Percentiles rank a stretch among this genome's conserved stretches.
phyloP scores from a whole-genome alignment of 2,888 invertebrate genomes.

The Trichogramma dendrolimi region DNA sequence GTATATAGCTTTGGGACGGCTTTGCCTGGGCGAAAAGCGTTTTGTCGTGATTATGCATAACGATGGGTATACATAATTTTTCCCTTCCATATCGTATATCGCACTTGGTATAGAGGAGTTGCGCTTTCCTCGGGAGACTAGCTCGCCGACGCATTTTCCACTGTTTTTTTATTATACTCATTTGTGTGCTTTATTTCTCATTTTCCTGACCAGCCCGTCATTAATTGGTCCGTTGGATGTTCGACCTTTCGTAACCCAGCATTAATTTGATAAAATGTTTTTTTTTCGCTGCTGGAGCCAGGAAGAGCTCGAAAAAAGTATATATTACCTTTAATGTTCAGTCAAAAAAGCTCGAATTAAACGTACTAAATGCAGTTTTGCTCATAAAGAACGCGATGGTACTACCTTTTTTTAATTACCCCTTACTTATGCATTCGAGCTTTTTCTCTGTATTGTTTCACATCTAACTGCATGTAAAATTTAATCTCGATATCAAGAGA shows the following conservation, averaged over 20 bases:
- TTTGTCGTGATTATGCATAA: constrained; percentile 30
- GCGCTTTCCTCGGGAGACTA: neutral
- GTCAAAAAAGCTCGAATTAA: too few species aligned
- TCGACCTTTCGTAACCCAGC: neutral
- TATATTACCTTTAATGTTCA: too few species aligned
- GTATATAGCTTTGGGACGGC: too few species aligned
- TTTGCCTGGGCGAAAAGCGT: constrained; percentile 9
- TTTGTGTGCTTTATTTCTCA: neutral
- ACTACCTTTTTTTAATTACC: constrained; percentile 17
- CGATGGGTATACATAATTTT: constrained; percentile 20
- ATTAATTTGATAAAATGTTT: constrained; percentile 9
- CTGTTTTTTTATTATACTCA: neutral
- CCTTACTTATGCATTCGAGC: constrained; percentile 9
- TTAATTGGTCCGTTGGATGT: constrained; percentile 17
- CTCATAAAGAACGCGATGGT: too few species aligned
- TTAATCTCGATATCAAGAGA: neutral
- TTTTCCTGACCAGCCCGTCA: constrained; percentile 11
- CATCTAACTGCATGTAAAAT: neutral
- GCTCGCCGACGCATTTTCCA: neutral
- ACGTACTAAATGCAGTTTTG: too few species aligned
- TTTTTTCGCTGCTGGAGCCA: too few species aligned
- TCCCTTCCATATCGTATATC: neutral
- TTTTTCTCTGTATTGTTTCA: neutral
- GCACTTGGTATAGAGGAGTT: neutral
- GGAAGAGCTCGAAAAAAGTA: too few species aligned